Conservation (phyloP, 2,113 vertebrate species). For the Cyphomyrus plagiostoma region DNA sequence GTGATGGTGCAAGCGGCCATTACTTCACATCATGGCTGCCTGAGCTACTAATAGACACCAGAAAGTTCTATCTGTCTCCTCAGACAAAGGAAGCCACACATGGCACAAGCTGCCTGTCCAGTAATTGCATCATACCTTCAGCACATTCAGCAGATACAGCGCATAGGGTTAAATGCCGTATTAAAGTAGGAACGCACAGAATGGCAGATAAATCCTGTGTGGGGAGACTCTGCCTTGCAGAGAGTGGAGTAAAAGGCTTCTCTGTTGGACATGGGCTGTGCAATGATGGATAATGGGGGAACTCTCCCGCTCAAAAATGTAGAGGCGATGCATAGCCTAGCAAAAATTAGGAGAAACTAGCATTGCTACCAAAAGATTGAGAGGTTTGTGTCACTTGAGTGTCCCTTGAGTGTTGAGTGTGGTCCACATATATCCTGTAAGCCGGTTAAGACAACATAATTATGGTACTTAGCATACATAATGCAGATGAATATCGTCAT, state of each 20-base stretch:
- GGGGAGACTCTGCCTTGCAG: neutral
- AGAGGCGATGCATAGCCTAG: neutral
- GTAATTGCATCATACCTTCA: constrained; percentile 20
- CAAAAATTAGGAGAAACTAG: neutral
- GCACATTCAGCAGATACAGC: constrained; percentile 13
- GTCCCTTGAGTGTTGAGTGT: neutral
- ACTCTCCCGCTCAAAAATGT: neutral
- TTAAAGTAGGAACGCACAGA: constrained; percentile 15
- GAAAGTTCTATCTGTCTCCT: constrained; percentile 12
- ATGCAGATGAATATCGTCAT: neutral
- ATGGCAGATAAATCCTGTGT: constrained; percentile 10
- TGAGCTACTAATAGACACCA: neutral
- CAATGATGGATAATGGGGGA: neutral
- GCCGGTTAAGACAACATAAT: neutral
- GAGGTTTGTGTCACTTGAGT: neutral
- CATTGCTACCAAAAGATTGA: neutral
- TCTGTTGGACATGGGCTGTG: neutral
- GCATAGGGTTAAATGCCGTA: constrained; percentile 16
- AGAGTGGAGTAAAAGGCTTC: neutral
- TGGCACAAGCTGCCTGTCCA: constrained; percentile 9
- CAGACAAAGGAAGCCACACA: constrained; percentile 21
- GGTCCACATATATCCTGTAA: neutral
- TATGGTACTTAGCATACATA: neutral
- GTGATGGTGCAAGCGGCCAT: neutral
- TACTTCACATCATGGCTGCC: neutral